Evolutionary conservation across 2,113 vertebrate species (phyloP), one percentile per base, ranked within the genome.

Genomic region (Chloroceryle aenea): DNA sequence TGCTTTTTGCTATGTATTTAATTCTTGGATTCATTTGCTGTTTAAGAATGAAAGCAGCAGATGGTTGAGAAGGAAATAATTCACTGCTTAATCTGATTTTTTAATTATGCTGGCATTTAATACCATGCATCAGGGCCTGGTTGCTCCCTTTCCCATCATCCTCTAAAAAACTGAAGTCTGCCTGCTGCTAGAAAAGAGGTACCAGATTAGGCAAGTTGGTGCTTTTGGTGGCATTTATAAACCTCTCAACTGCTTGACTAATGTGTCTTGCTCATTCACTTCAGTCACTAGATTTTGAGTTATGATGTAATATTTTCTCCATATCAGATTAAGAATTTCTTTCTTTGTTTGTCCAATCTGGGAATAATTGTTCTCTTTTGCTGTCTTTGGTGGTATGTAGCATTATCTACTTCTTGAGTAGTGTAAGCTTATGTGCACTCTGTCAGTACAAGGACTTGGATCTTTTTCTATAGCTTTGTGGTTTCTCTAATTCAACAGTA

Each of bases 31-130:
- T 91, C 27, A 82, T 85, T 91, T 94, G 32, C 13, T 87, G 15
- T 73, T 91, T 87, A 79, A 66, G 66, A 92, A 79, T 73, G 48
- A 94, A 87, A 89, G 50, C 66, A 93, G 71, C 87, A 96, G 81
- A 94, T 93, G 72, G 71, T 61, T 15, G 1, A 87, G 75, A 83
- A 91, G n/a, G 32, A 73, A 92, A 59, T 30, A 71, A 69, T 50
- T 85, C 58, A 45, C 74, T 53, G 40, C 58, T 90, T 90, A 69
- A 93, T 95, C 48, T 93, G 29, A 55, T 85, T 90, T 93, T 18
- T 79, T 94, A 77, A 48, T 93, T 94, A 40, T 93, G 82, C 26
- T 42, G 45, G 17, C 69, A 90, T 90, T 83, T 80, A 79, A 64
- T 80, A 87, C 73, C 38, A 55, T 78, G 47, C 69, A 82, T 81